phyloP scores from a whole-genome alignment of 2,113 vertebrate genomes.

The Murina feae region DNA sequence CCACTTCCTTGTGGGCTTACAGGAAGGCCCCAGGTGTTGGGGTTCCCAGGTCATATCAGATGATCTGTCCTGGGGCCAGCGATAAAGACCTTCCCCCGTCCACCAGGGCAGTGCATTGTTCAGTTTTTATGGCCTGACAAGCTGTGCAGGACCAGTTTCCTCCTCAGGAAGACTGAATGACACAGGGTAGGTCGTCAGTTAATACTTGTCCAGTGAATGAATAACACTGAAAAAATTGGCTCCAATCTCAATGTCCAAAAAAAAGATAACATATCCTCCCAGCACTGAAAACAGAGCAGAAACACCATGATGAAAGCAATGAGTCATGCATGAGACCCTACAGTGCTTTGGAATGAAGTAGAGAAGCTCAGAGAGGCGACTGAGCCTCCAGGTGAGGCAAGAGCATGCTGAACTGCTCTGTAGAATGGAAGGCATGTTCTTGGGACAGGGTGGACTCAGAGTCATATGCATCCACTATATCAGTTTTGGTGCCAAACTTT shows the following conservation, averaged over 20 bases:
- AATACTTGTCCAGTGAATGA: neutral
- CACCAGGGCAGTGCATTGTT: no score
- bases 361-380: no score
- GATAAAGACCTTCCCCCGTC: no score
- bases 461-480: rapidly evolving
- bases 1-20: no score
- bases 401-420: rapidly evolving
- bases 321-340: neutral
- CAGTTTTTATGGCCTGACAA: no score
- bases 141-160: no score
- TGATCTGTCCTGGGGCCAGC: no score
- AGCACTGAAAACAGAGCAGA: neutral
- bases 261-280: neutral
- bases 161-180: neutral
- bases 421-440: no score
- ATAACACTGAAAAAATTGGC: neutral
- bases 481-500: neutral
- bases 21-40: no score
- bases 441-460: rapidly evolving
- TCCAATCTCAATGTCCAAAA: neutral
- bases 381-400: neutral
- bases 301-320: neutral
- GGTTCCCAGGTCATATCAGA: no score
- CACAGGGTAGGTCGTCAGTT: neutral
- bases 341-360: no score